Evolutionary conservation across 2,797 vertebrate species (phyloP), one percentile per base, ranked within the genome.

Genomic region (Periophthalmus magnuspinnatus): DNA sequence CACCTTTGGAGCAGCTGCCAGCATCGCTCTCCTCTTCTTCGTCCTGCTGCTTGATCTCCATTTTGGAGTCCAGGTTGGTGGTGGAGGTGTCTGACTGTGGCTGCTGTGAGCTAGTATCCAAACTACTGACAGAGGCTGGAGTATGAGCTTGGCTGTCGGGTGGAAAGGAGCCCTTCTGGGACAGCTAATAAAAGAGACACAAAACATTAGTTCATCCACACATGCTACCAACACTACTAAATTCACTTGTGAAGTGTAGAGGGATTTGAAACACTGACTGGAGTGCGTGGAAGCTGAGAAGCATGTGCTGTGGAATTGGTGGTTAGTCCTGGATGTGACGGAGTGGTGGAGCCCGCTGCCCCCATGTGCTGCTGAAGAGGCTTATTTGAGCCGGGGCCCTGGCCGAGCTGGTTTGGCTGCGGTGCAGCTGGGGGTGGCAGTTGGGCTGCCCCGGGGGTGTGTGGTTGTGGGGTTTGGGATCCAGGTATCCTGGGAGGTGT

Each of bases 91-190:
- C 74, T 5, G 93, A 92, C 66, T 92, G 86, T 11, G 95, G 95
- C 70, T 96, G 94, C 78, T 96, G 96, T 70, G 94, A 96, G 41
- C 94, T 93, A 45, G 95, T 93, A 68, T 96, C 95, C 73, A 93
- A 92, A 85, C 96, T 98, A 85, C 89, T 92, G 74, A 96, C 95
- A 1, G 97, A 98, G 52, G 96, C 96, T 48, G 97, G 97, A 55
- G 97, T 98, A 66, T 95, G 92, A 16, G 93, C 94, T 83, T 97
- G 96, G 69, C 95, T 93, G 69, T 99, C 97, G 1, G 93, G 88
- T 72, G 92, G 94, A 74, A 96, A 90, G 3, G 95, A 93, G n/a
- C 94, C 93, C 72, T 97, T 95, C 74, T 99, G 96, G 70, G 96
- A 99, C 88, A 98, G 91, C 97, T 98, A 69, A 1, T 47, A 36